Evolutionary conservation across 2,797 vertebrate species (phyloP).

Genomic region (Microctenopoma stevenorrisi): DNA sequence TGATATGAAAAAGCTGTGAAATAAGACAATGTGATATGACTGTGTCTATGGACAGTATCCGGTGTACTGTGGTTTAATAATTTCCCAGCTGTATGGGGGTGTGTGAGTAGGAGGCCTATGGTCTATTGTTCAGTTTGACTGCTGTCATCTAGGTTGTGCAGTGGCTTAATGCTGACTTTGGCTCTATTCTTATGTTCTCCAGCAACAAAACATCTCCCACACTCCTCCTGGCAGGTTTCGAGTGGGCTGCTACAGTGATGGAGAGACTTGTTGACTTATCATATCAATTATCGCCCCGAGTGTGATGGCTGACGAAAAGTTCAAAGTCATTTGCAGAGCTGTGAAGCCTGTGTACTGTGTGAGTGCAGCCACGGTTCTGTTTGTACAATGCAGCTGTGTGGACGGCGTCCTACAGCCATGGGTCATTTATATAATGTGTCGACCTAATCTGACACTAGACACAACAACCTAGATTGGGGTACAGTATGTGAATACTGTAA

Average conservation of each 20-base stretch:
- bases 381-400: conserved; percentile 10
- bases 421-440: conserved; percentile 24
- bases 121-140: conserved; percentile 42
- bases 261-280: conserved; percentile 59
- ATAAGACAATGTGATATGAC: conserved; percentile 10
- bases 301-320: conserved; percentile 31
- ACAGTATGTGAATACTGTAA: background rate
- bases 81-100: conserved; percentile 41
- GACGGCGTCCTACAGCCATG: conserved; percentile 1
- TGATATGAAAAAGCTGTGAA: background rate
- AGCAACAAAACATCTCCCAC: conserved; percentile 45
- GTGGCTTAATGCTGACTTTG: conserved; percentile 28
- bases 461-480: conserved; percentile 1
- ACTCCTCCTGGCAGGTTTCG: conserved; percentile 35
- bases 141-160: conserved; percentile 36
- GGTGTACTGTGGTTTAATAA: conserved; percentile 38
- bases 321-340: conserved; percentile 43
- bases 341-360: background rate
- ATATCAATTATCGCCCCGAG: conserved; percentile 49
- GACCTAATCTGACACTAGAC: conserved; percentile 7
- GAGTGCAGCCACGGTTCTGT: background rate
- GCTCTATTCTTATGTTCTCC: conserved; percentile 26
- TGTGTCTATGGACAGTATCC: conserved; percentile 22
- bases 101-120: conserved; percentile 33
- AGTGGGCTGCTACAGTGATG: conserved; percentile 44